Base-by-base conservation (phyloP, 2,113 vertebrate genomes). In the Urocynchramus pylzowi region DNA sequence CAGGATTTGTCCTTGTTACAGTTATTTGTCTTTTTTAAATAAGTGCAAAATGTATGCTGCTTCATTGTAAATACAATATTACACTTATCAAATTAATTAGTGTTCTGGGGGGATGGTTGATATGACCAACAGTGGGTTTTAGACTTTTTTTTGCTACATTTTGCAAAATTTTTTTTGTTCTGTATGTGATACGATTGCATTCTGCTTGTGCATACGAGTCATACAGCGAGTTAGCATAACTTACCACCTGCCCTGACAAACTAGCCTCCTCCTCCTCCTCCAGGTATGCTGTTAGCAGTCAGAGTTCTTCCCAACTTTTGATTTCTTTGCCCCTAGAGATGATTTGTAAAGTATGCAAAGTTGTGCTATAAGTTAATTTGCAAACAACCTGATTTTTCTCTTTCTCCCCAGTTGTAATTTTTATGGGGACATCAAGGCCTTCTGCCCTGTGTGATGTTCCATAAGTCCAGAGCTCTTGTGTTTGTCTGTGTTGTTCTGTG, bases 1-100 rank as follows among this genome's bases (percentile, higher is more conserved):
- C 80, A 92, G 73, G 60, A 87, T 92, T 81, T 96, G 90, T 63
- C 90, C 79, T 91, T 50, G 18, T 95, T 76, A 50, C 20, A 49
- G 45, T 85, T 87, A 63, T 39, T 93, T 80, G 57, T 31, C 52
- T 27, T 54, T 60, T 86, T 54, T 28, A 37, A 89, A 89, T 21
- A 52, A 86, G 23, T 78, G 9, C 9, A 41, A 78, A 78, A 47
- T 17, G 1, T 77, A 7, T 81, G 39, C 47, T 75, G 41, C 52
- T 84, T 47, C 52, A 41, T 18, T 60, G 19, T 49, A 56, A 84
- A 67, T 52, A 57, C 21, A 74, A 1, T 44, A 9, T 70, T 67
- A 24, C 0, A 1, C 31, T 16, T 59, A 75, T 56, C 60, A n/a
- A 93, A 69, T 33, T 13, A 70, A 35, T 69, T 83, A 13, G 16